Base-by-base conservation (phyloP, 2,797 vertebrate species). In the Todus mexicanus region DNA sequence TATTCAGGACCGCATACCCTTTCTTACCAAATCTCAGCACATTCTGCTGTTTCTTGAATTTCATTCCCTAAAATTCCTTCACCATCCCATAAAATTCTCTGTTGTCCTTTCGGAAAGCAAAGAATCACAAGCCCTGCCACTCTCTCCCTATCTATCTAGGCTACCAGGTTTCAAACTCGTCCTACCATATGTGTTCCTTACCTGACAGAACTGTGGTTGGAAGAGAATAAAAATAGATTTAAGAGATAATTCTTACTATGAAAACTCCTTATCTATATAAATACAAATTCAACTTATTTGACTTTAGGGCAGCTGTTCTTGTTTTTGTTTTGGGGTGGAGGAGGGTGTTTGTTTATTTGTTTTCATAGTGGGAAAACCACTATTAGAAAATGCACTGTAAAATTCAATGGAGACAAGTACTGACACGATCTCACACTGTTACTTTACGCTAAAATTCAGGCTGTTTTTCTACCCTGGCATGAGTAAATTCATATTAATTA, bases 401-500 rank as follows among this genome's bases (percentile, higher is more conserved):
- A 88, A 87, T 48, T 35, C 56, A 66, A 0, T 31, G 29, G 64
- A 89, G 64, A 42, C 48, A 81, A 79, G 19, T 15, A 37, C 72
- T 83, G 74, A 87, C 33, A 40, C 23, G 23, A 29, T n/a, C 65
- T 80, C 72, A 42, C 31, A 75, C 31, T 51, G n/a, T 77, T 54
- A 61, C 56, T 38, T 53, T 18, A 61, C 42, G 83, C 31, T 65
- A 85, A 84, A 90, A 94, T 37, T 51, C 57, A 82, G 76, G 78
- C 43, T 92, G 42, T 5, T 64, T 93, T 95, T 85, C 81, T 66
- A 71, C 45, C 47, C 0, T 57, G 78, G 25, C 78, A 74, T 33
- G 75, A 93, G 47, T 69, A 84, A 92, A 86, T 63, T 26, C 27
- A 31, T 66, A 63, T 86, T 87, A 88, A 90, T 92, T 84, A 90